Evolutionary conservation across 2,888 invertebrate species (phyloP).

Genomic region (Lysandra bellargus): DNA sequence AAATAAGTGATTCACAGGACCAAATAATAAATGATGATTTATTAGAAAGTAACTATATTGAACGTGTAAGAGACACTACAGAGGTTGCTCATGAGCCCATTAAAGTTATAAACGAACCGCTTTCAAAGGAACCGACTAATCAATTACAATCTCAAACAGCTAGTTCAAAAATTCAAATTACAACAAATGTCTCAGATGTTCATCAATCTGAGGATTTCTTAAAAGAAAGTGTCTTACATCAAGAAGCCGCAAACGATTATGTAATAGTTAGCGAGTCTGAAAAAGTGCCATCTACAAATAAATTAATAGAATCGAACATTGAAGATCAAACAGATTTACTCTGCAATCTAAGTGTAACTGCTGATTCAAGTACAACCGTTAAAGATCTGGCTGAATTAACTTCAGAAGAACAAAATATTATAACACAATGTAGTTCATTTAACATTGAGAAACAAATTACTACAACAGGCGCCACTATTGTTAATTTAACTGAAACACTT

Average conservation of each 20-base stretch:
- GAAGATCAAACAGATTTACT: not conserved
- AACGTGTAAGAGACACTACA: constrained; percentile 38
- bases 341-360: constrained; percentile 31
- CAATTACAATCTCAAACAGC: constrained; percentile 27
- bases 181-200: not conserved
- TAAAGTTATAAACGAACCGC: not conserved
- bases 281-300: not conserved
- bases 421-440: constrained; percentile 25
- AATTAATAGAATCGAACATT: not conserved
- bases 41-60: constrained; percentile 35
- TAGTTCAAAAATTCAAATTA: constrained; percentile 34
- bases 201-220: not conserved
- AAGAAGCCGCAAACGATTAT: constrained; percentile 32
- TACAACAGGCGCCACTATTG: not conserved
- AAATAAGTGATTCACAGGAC: constrained; percentile 33
- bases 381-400: not conserved
- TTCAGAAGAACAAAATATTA: constrained; percentile 24
- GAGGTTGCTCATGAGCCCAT: constrained; percentile 40
- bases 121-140: not conserved
- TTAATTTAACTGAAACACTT: constrained; percentile 5
- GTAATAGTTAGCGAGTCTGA: constrained; percentile 35
- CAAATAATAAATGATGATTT: constrained; percentile 19
- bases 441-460: constrained; percentile 34
- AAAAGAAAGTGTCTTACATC: not conserved
- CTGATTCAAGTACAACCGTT: not conserved